A percentile compares a stretch with the other conserved stretches of the same genome.
Evolutionary conservation across 2,113 vertebrate genomes (phyloP).

Genomic region (Cettia cetti): DNA sequence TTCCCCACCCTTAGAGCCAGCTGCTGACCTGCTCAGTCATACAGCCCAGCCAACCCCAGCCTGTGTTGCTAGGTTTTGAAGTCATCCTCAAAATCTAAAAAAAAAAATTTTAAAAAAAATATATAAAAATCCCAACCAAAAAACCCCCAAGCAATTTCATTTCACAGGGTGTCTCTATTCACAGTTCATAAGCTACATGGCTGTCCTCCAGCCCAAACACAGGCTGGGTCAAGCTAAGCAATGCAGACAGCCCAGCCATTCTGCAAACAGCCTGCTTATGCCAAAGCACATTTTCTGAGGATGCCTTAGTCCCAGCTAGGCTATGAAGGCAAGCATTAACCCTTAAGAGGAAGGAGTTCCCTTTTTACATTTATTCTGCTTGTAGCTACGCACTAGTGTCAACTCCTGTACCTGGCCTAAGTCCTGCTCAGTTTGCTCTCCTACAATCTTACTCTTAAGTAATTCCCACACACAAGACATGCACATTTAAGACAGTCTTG

Average conservation of each 20-base stretch:
- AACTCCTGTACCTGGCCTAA: neutral
- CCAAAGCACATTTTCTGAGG: slow-evolving; percentile 48
- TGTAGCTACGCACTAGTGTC: neutral
- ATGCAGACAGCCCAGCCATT: slow-evolving; percentile 18
- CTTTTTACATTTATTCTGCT: neutral
- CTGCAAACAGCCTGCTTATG: slow-evolving; percentile 2
- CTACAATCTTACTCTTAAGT: neutral
- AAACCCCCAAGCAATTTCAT: neutral
- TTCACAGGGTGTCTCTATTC: slow-evolving; percentile 34
- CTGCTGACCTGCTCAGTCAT: neutral
- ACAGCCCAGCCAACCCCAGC: neutral
- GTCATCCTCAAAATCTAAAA: neutral
- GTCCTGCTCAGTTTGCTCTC: neutral
- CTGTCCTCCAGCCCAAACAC: slow-evolving; percentile 59
- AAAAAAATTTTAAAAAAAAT: no score
- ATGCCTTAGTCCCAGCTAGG: neutral
- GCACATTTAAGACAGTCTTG: neutral
- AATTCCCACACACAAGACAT: neutral
- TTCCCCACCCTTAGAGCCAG: neutral
- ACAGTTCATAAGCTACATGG: slow-evolving; percentile 38
- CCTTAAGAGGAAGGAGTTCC: neutral
- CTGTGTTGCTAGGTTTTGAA: neutral
- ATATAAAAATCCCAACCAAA: neutral
- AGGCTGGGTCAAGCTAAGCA: slow-evolving; percentile 52
- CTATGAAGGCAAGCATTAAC: slow-evolving; percentile 6